Percentiles rank a stretch among this genome's conserved stretches.
These are phyloP conservation scores for Amphiura filiformis DNA, from an alignment of 35 echinoderm and acorn worm species.

Conservation along the genomic window DNA sequence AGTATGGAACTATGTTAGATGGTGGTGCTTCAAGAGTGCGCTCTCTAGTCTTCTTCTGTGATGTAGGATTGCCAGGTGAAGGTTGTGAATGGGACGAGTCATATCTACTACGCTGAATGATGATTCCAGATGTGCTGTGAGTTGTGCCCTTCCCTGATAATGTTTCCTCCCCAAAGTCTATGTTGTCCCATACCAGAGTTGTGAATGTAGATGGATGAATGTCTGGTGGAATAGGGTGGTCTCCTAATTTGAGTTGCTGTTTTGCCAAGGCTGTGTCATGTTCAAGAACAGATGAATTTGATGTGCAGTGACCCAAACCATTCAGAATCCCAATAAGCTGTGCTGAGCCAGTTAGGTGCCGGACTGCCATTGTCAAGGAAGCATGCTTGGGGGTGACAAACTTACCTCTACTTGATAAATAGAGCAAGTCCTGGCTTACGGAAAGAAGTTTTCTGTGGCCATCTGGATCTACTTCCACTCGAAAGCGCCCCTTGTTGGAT, in stretches of 20 bases:
- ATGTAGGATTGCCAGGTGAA: neutral
- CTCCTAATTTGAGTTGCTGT: neutral
- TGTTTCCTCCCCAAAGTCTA: conserved; percentile 51
- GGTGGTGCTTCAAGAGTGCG: neutral
- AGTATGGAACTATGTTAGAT: neutral
- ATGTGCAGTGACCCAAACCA: conserved; percentile 40
- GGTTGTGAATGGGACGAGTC: neutral
- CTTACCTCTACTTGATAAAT: conserved; percentile 27
- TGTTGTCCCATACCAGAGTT: conserved; percentile 19
- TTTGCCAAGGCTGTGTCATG: conserved; percentile 52
- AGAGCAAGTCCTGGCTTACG: conserved; percentile 46
- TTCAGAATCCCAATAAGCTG: conserved; percentile 45
- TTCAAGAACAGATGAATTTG: conserved; percentile 15
- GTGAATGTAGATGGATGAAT: neutral
- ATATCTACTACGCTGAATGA: neutral
- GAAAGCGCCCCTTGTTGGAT: neutral
- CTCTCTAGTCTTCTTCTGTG: neutral
- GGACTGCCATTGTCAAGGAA: conserved; percentile 50
- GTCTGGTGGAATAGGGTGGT: neutral
- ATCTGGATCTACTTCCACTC: conserved; percentile 14
- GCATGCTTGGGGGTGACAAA: conserved; percentile 48
- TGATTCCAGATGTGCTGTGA: conserved; percentile 83
- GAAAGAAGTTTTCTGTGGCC: neutral
- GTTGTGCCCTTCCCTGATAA: conserved; percentile 64
- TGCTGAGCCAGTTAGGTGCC: conserved; percentile 39